These are phyloP conservation scores for Gari tellinella DNA, from an alignment of 2,888 invertebrate genomes.

Conservation along the genomic window DNA sequence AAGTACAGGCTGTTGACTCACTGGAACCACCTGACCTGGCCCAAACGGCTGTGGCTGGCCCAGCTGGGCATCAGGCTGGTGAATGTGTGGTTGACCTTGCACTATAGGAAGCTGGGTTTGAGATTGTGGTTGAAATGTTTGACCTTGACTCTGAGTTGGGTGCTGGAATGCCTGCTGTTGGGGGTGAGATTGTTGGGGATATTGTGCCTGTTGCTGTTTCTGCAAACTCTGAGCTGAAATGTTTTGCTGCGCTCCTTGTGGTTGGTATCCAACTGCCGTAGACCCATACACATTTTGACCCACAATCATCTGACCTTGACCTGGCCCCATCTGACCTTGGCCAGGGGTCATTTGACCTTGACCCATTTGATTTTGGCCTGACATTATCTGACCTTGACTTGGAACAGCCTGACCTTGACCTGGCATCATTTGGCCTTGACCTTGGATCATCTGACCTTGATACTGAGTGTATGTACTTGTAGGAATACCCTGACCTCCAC, in stretches of 20 bases:
- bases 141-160: conserved; percentile 7
- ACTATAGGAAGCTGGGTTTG: conserved; percentile 30
- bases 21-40: conserved; percentile 61
- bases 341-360: conserved; percentile 16
- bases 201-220: neutral
- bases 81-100: neutral
- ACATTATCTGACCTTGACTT: neutral
- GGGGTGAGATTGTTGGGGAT: neutral
- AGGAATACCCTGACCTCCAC: neutral
- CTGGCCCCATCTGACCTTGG: neutral
- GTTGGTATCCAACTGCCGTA: too few relatives aligned
- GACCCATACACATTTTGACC: too few relatives aligned
- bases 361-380: conserved; percentile 1
- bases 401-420: conserved; percentile 1
- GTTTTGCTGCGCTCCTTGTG: neutral
- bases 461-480: conserved; percentile 7
- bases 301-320: conserved; percentile 8
- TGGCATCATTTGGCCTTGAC: neutral
- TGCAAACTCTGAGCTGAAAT: neutral
- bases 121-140: conserved; percentile 24
- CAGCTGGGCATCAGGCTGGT: neutral
- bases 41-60: conserved; percentile 64
- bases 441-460: conserved; percentile 20
- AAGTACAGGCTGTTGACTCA: conserved; percentile 22
- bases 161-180: conserved; percentile 5